Conservation (phyloP, 1,140 invertebrate genomes). For the Himalopsyche phryganea region DNA sequence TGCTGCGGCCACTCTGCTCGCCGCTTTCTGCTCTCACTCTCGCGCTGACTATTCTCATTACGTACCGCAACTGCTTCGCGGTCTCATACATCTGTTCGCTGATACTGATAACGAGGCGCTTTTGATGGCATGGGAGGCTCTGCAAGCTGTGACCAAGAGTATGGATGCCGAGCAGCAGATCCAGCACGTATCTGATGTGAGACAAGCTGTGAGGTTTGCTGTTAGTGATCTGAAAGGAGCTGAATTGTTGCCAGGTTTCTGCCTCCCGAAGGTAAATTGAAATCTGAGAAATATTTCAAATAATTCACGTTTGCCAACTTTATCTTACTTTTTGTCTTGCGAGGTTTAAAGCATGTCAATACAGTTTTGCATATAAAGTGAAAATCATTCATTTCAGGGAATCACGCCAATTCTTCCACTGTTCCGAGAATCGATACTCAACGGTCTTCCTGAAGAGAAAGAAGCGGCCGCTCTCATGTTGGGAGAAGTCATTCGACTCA, state of each 20-base stretch:
- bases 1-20: slow-evolving; percentile 82
- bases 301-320: slow-evolving; percentile 59
- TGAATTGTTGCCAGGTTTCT: slow-evolving; percentile 88
- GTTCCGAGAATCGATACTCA: slow-evolving; percentile 93
- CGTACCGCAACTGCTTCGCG: slow-evolving; percentile 83
- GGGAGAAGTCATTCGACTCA: slow-evolving; percentile 87
- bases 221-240: slow-evolving; percentile 80
- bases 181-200: slow-evolving; percentile 79
- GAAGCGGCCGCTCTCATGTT: slow-evolving; percentile 92
- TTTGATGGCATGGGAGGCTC: slow-evolving; percentile 82
- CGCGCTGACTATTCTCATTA: slow-evolving; percentile 83
- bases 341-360: neutral
- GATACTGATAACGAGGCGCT: slow-evolving; percentile 78
- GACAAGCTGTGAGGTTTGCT: slow-evolving; percentile 88
- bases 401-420: slow-evolving; percentile 91
- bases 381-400: slow-evolving; percentile 56
- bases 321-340: neutral
- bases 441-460: slow-evolving; percentile 91
- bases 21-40: slow-evolving; percentile 85
- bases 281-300: slow-evolving; percentile 84
- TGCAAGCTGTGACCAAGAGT: slow-evolving; percentile 87
- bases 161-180: slow-evolving; percentile 79
- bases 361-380: slow-evolving; percentile 1
- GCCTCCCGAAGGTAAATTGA: slow-evolving; percentile 70
- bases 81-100: slow-evolving; percentile 81